Base-by-base conservation (phyloP, 2,888 invertebrate genomes). In the Caenorhabditis sp. region DNA sequence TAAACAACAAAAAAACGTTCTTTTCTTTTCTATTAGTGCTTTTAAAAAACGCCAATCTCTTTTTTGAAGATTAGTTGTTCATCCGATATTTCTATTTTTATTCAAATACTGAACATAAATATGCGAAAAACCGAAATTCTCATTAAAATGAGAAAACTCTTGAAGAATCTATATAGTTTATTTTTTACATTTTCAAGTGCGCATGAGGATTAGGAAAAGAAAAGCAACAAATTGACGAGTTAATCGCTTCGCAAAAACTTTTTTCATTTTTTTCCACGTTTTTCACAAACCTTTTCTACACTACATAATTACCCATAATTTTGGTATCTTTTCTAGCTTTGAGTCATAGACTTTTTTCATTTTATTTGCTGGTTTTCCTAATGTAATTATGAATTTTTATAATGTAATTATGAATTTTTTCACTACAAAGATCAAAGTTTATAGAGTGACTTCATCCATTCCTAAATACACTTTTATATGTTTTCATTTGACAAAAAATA, bases 181-280 rank as follows among this genome's bases (percentile, higher is more conserved):
- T 43, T 43, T 43, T 17, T 14, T 10, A 43, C 17, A 43, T 43
- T 17, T 43, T 43, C 43, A 43, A 43, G 43, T 43, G 43, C 43
- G 17, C 43, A 43, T 43, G 14, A 43, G 43, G 43, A 43, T 43
- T 43, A 43, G 43, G 17, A 12, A 14, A 43, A 43, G 43, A 43
- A 43, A 43, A 43, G 43, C 43, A 43, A 43, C 43, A 43, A 43
- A 43, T 43, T 43, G 43, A 43, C 43, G 43, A 43, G 43, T 43
- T 43, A 43, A 43, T 43, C 43, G 43, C 43, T 43, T 43, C 43
- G 5, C 43, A 14, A 43, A 43, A 17, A 43, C 12, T 43, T 43
- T 43, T 43, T 17, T 43, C 3, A 3, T 43, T 2, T 43, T 43
- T 43, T 43, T 43, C 14, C 17, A 17, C 43, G 43, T 43, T 43